These are phyloP conservation scores for Rhizoglyphus robini DNA, from an alignment of 1,140 invertebrate species.

Conservation along the genomic window DNA sequence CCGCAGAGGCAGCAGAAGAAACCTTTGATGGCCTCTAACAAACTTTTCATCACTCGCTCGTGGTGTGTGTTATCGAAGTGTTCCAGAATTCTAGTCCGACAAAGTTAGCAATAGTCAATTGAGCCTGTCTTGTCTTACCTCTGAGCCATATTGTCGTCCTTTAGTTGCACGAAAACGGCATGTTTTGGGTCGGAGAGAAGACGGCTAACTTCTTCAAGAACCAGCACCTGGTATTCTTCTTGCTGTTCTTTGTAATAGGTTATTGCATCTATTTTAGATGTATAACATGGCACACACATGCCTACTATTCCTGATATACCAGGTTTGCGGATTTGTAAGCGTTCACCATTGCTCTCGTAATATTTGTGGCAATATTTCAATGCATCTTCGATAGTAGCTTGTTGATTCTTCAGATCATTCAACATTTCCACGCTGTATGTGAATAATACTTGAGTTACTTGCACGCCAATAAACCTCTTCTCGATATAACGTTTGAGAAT, in stretches of 20 bases:
- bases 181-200: constrained; percentile 67
- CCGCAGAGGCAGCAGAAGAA: constrained; percentile 8
- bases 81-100: neutral
- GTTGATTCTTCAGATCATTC: neutral
- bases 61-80: constrained; percentile 2
- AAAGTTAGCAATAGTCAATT: neutral
- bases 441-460: constrained; percentile 3
- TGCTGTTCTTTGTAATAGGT: constrained; percentile 74
- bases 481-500: neutral
- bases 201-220: constrained; percentile 56
- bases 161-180: constrained; percentile 78
- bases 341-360: too few species aligned
- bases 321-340: too few species aligned
- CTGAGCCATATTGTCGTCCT: constrained; percentile 52
- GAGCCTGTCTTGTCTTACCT: constrained; percentile 17
- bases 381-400: neutral
- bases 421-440: neutral
- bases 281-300: too few species aligned
- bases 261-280: constrained; percentile 72
- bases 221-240: constrained; percentile 50
- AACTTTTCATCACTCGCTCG: neutral
- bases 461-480: neutral
- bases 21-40: neutral
- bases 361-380: neutral
- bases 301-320: too few species aligned